phyloP scores from a whole-genome alignment of 1,140 invertebrate genomes.

The Papilio dardanus region DNA sequence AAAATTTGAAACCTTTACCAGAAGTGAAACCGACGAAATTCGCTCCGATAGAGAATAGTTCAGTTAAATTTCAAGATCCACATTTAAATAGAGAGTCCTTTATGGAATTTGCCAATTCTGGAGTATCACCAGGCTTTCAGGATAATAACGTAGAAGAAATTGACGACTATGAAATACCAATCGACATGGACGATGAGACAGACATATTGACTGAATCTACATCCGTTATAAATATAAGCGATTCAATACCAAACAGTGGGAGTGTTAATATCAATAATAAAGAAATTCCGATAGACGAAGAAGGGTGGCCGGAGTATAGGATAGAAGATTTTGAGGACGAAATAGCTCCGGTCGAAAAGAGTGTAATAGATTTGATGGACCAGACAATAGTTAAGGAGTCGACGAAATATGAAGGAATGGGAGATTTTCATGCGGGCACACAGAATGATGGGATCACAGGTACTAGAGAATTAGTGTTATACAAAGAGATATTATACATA shows the following conservation, averaged over 20 bases:
- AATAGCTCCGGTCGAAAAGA: slow-evolving; percentile 39
- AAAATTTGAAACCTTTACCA: slow-evolving; percentile 67
- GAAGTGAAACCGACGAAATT: slow-evolving; percentile 48
- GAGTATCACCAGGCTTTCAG: slow-evolving; percentile 45
- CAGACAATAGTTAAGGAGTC: slow-evolving; percentile 43
- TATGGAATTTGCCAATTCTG: slow-evolving; percentile 48
- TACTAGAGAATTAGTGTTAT: slow-evolving; percentile 43
- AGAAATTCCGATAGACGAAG: slow-evolving; percentile 62
- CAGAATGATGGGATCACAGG: slow-evolving; percentile 90
- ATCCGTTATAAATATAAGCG: slow-evolving; percentile 54
- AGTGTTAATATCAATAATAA: slow-evolving; percentile 51
- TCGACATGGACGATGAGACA: slow-evolving; percentile 57
- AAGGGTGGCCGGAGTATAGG: slow-evolving; percentile 76
- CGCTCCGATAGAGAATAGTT: slow-evolving; percentile 63
- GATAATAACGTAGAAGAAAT: slow-evolving; percentile 48
- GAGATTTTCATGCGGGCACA: slow-evolving; percentile 86
- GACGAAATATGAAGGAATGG: slow-evolving; percentile 76
- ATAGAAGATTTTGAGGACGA: slow-evolving; percentile 70
- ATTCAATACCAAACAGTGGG: slow-evolving; percentile 48
- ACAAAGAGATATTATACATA: too few species aligned
- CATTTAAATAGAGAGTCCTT: slow-evolving; percentile 57
- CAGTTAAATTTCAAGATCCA: slow-evolving; percentile 69
- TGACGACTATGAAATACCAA: slow-evolving; percentile 58
- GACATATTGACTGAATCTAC: slow-evolving; percentile 51
- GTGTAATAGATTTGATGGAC: slow-evolving; percentile 60